A percentile compares a stretch with the other conserved stretches of the same genome.
Conservation (phyloP, 2,888 invertebrate species). For the Drosophila testacea region DNA sequence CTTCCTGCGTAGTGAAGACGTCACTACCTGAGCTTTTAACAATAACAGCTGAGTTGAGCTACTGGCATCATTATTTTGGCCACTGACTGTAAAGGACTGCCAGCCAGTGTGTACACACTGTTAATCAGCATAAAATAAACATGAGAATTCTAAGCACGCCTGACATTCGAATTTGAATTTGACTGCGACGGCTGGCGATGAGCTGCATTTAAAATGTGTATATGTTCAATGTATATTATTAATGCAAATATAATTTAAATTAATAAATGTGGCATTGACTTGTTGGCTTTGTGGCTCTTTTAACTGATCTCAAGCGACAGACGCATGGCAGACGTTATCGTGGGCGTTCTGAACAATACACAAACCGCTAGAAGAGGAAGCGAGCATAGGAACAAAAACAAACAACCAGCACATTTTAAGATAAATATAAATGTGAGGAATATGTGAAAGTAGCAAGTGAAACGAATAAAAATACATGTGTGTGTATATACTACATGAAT, state of each 20-base stretch:
- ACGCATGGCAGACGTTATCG: conserved; percentile 68
- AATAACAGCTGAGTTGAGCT: conserved; percentile 21
- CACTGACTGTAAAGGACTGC: conserved; percentile 34
- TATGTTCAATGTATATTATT: conserved; percentile 24
- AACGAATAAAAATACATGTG: conserved; percentile 40
- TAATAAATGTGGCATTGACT: conserved; percentile 60
- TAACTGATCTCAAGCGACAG: conserved; percentile 48
- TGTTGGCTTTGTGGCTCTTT: conserved; percentile 25
- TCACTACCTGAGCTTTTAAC: conserved; percentile 1
- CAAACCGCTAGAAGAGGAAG: conserved; percentile 37
- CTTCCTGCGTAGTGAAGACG: conserved; percentile 4
- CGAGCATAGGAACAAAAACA: conserved; percentile 58
- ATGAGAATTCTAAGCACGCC: not conserved
- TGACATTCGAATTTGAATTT: conserved; percentile 6
- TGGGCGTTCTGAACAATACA: conserved; percentile 60
- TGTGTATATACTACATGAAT: not conserved
- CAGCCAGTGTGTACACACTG: conserved; percentile 41
- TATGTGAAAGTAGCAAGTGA: conserved; percentile 54
- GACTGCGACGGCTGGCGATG: conserved; percentile 4
- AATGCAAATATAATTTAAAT: conserved; percentile 41
- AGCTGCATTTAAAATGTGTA: conserved; percentile 56
- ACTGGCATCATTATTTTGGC: conserved; percentile 16
- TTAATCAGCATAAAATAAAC: not conserved
- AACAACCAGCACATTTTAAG: conserved; percentile 66
- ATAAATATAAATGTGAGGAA: conserved; percentile 71